Evolutionary conservation across 1,140 invertebrate genomes (phyloP).

Genomic region (Drosophila saltans): DNA sequence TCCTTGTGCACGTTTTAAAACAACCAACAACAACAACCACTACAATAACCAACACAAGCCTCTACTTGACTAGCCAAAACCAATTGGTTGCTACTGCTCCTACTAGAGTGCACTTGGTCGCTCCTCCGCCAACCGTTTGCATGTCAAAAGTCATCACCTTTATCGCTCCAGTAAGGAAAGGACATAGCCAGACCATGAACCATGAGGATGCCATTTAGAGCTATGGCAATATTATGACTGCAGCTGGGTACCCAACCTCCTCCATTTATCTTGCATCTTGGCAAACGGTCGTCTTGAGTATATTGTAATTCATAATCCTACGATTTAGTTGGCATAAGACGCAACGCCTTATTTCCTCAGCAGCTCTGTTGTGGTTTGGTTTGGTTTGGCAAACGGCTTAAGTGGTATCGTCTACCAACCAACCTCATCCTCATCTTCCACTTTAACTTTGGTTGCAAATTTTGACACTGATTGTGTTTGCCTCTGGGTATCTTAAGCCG

Average conservation of each 20-base stretch:
- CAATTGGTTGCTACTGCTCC: conserved; percentile 50
- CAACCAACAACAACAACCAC: conserved; percentile 10
- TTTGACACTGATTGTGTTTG: conserved; percentile 79
- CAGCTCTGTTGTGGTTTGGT: conserved; percentile 14
- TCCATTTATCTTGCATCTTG: conserved; percentile 10
- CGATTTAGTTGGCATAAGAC: conserved; percentile 75
- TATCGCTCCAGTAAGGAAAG: conserved; percentile 45
- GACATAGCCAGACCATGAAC: neutral
- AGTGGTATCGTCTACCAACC: conserved; percentile 8
- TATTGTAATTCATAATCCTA: conserved; percentile 80
- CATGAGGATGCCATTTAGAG: conserved; percentile 54
- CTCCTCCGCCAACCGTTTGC: conserved; percentile 34
- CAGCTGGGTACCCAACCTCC: conserved; percentile 24
- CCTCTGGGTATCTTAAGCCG: conserved; percentile 25
- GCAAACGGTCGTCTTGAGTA: conserved; percentile 49
- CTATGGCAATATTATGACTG: conserved; percentile 79
- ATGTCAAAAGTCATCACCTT: conserved; percentile 79
- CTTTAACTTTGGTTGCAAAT: conserved; percentile 55
- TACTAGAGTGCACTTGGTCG: conserved; percentile 39
- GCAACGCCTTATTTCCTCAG: conserved; percentile 66
- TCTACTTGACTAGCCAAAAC: conserved; percentile 63
- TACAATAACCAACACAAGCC: conserved; percentile 47
- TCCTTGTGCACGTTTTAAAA: conserved; percentile 63
- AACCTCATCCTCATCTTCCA: neutral
- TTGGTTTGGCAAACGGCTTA: conserved; percentile 14